Evolutionary conservation across 2,113 vertebrate species (phyloP), one percentile per base, ranked within the genome.

Genomic region (Isichthys henryi): DNA sequence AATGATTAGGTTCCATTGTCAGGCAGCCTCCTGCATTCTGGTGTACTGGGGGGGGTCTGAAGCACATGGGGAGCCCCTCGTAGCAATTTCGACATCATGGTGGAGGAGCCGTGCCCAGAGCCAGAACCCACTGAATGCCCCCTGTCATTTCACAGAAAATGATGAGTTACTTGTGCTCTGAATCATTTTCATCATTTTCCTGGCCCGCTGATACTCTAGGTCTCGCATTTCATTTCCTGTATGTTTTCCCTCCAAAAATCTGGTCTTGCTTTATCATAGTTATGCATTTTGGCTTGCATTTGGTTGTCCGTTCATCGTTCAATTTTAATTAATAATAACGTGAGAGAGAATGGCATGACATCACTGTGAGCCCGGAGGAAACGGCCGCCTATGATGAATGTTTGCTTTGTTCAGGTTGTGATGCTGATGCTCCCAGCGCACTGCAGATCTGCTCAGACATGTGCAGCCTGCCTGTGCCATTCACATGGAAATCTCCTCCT

Each of bases 261-360:
- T 23, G 35, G 2, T 50, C 31, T 23, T 45, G 49, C 27, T 53
- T 82, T 83, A 56, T 53, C 19, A 49, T 50, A 23, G 50, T 17
- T 39, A 27, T 35, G 13, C 3, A 53, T 82, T 82, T 56, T 82
- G 31, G n/a, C 31, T 17, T 45, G 35, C 70, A 45, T 87, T 90
- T 89, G 82, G 70, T 88, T 53, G 86, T 88, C 90, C 80, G 82
- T 86, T 89, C 80, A 88, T 89, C 88, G 86, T 91, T 92, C 77
- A 91, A 92, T 89, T 92, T 89, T 91, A 91, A 92, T 91, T 90
- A 91, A 91, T 90, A 74, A 89, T 90, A 88, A 88, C 48, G 56
- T 84, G 91, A 88, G 45, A 90, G 90, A 82, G 80, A 52, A 66
- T 74, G 90, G 83, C 50, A 35, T 43, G 89, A 89, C 91, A 88